These are phyloP conservation scores for Drosophila pachea DNA, from an alignment of 1,140 invertebrate genomes.

Conservation along the genomic window DNA sequence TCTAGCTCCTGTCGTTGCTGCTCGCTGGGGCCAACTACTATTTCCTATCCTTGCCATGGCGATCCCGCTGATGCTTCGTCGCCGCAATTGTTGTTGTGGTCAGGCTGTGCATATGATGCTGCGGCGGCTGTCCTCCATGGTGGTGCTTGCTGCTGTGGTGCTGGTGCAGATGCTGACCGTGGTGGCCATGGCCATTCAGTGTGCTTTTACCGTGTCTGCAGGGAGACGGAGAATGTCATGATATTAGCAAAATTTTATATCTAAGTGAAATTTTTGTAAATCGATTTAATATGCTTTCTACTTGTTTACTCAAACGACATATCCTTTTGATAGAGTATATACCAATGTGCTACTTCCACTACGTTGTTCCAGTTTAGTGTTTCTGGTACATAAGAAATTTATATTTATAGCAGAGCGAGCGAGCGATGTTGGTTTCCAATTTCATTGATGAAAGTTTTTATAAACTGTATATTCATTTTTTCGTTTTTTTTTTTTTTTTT, in stretches of 20 bases:
- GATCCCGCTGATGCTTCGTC: conserved; percentile 61
- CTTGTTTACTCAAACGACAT: conserved; percentile 29
- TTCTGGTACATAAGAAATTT: conserved; percentile 39
- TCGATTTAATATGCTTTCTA: conserved; percentile 48
- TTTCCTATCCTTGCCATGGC: conserved; percentile 73
- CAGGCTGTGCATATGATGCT: conserved; percentile 61
- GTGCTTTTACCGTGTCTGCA: conserved; percentile 75
- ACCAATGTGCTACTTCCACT: conserved; percentile 66
- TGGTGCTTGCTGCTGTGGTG: conserved; percentile 50
- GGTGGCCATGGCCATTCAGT: conserved; percentile 65
- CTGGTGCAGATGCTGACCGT: conserved; percentile 32
- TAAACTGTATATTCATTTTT: conserved; percentile 7
- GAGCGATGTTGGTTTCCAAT: conserved; percentile 66
- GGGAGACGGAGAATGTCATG: conserved; percentile 10
- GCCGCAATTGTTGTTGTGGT: conserved; percentile 64
- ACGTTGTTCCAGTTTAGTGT: conserved; percentile 64
- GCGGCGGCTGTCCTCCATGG: conserved; percentile 46
- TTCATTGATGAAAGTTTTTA: conserved; percentile 54
- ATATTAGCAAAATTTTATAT: conserved; percentile 8
- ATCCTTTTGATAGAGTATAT: conserved; percentile 47
- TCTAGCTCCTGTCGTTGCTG: conserved; percentile 52
- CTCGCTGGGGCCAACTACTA: no score
- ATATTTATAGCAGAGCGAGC: conserved; percentile 49
- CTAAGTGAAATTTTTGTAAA: background rate
- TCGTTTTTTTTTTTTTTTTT: conserved; percentile 31